Evolutionary conservation across 2,888 invertebrate species (phyloP).

Genomic region (Clivina fossor): DNA sequence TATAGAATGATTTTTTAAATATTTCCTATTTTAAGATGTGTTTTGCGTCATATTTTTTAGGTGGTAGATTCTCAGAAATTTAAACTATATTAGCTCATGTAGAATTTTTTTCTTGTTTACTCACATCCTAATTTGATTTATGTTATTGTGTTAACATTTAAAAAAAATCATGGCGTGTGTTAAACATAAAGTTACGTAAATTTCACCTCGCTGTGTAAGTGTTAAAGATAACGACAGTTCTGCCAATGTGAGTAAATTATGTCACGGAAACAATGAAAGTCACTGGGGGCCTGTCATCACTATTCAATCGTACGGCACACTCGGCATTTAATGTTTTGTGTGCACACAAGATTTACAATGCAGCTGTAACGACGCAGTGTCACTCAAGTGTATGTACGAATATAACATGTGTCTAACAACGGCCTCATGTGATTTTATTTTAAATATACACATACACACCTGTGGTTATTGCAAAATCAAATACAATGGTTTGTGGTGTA

Average conservation of each 20-base stretch:
- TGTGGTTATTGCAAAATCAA: no score
- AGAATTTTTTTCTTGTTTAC: no score
- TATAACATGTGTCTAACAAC: background rate
- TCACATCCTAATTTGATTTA: no score
- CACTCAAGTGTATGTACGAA: background rate
- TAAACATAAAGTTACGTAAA: background rate
- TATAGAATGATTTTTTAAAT: no score
- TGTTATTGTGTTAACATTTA: no score
- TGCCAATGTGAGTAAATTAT: conserved; percentile 3
- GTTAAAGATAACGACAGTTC: conserved; percentile 5
- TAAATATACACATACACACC: no score
- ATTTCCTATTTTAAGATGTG: no score
- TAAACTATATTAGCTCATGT: no score
- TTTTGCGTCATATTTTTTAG: no score
- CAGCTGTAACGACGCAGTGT: background rate
- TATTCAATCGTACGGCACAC: no score
- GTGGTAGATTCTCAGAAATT: no score
- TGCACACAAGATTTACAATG: background rate
- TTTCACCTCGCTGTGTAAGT: background rate
- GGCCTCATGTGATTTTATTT: background rate
- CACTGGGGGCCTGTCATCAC: conserved; percentile 3
- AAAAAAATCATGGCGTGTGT: background rate
- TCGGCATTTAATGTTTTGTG: background rate
- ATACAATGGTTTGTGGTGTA: no score
- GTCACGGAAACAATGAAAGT: conserved; percentile 3